These are phyloP conservation scores for Pseudanteris insignis DNA, from an alignment of 2,888 invertebrate genomes.

Conservation along the genomic window DNA sequence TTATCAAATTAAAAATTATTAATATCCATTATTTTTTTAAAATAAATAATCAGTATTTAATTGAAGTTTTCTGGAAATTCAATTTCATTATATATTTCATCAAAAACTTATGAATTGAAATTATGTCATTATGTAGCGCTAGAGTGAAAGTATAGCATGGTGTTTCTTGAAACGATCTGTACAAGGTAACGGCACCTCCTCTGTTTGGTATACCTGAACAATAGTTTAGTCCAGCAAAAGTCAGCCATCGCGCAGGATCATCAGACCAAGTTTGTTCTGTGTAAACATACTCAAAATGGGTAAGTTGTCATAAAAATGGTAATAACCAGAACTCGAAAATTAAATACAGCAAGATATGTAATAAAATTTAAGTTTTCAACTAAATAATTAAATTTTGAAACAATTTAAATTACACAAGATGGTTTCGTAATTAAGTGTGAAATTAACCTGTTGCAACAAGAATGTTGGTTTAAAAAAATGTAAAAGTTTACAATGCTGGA, in stretches of 20 bases:
- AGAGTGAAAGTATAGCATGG: conserved; percentile 18
- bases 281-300: conserved; percentile 26
- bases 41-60: not conserved
- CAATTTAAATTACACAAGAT: too few species aligned
- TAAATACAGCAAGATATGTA: not conserved
- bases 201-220: conserved; percentile 20
- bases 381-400: too few species aligned
- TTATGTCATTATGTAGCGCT: conserved; percentile 16
- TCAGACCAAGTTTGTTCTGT: not conserved
- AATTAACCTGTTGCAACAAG: conserved; percentile 1
- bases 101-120: conserved; percentile 8
- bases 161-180: conserved; percentile 25
- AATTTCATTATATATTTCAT: not conserved
- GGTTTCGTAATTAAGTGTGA: too few species aligned
- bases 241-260: conserved; percentile 23
- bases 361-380: not conserved
- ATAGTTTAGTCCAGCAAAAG: conserved; percentile 32
- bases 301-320: conserved; percentile 4
- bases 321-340: not conserved
- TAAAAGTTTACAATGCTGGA: not conserved
- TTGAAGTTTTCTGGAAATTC: too few species aligned
- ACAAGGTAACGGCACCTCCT: conserved; percentile 43
- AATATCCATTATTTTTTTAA: not conserved
- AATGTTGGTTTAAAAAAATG: conserved; percentile 5
- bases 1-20: not conserved